Evolutionary conservation across 2,797 vertebrate genomes (phyloP).

Genomic region (Onychomys torridus): DNA sequence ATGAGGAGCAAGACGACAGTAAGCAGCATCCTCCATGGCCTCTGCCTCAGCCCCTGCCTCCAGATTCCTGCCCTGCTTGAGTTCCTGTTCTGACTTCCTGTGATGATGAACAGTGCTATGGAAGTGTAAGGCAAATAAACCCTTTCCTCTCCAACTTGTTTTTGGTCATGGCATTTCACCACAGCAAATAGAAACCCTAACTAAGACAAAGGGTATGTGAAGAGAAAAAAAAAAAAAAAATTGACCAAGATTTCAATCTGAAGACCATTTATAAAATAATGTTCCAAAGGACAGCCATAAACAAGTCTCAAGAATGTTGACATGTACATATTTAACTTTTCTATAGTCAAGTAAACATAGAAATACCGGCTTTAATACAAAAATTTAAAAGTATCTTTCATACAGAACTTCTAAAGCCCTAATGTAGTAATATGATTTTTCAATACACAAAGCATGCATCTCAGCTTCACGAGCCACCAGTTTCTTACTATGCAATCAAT

Average conservation of each 20-base stretch:
- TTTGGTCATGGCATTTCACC: not conserved
- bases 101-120: not conserved
- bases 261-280: constrained; percentile 23
- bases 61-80: not conserved
- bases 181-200: not conserved
- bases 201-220: not conserved
- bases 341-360: not conserved
- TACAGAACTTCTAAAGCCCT: not conserved
- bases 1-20: not conserved
- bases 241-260: constrained; percentile 9
- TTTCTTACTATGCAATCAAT: constrained; percentile 18
- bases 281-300: constrained; percentile 2
- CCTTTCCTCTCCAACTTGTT: not conserved
- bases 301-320: constrained; percentile 57
- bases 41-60: not conserved
- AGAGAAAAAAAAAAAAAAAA: not conserved
- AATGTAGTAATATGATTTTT: constrained; percentile 33
- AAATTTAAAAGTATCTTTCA: not conserved
- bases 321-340: not conserved
- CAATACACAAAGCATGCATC: not conserved
- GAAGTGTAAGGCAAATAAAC: not conserved
- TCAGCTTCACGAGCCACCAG: constrained; percentile 24
- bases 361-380: constrained; percentile 21
- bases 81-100: not conserved
- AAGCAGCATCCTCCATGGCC: not conserved